A percentile compares a stretch with the other conserved stretches of the same genome.
Conservation (phyloP, 2,888 invertebrate species). For the Andricus quercusramuli region DNA sequence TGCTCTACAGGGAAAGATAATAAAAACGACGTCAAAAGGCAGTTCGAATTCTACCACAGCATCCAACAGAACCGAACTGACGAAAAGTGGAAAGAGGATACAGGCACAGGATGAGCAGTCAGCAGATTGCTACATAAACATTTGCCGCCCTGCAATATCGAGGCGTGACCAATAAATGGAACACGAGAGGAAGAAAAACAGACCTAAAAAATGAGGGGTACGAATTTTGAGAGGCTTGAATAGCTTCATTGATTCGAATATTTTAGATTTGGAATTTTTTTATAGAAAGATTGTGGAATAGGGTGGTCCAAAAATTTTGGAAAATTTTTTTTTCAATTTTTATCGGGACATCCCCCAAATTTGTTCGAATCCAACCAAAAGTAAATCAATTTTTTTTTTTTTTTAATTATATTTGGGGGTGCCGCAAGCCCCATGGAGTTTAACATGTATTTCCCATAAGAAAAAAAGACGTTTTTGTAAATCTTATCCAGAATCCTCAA, state of each 20-base stretch:
- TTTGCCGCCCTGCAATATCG: slow-evolving; percentile 14
- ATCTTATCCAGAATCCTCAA: too few species aligned
- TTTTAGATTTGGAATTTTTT: not conserved
- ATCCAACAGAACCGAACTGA: not conserved
- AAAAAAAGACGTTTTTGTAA: too few species aligned
- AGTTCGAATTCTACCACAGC: slow-evolving; percentile 54
- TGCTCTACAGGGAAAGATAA: slow-evolving; percentile 50
- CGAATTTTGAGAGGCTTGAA: not conserved
- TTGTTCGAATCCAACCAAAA: too few species aligned
- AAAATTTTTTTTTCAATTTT: too few species aligned
- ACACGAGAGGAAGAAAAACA: slow-evolving; percentile 18
- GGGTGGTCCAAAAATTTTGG: too few species aligned
- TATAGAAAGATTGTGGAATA: too few species aligned
- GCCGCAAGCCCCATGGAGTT: too few species aligned
- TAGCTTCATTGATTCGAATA: not conserved
- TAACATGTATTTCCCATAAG: too few species aligned
- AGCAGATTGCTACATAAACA: slow-evolving; percentile 49
- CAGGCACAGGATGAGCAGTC: slow-evolving; percentile 31
- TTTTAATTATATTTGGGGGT: too few species aligned
- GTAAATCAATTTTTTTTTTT: too few species aligned
- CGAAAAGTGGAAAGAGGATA: slow-evolving; percentile 46
- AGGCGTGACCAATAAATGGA: slow-evolving; percentile 11
- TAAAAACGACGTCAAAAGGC: slow-evolving; percentile 53
- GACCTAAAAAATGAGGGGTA: not conserved
- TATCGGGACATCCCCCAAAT: too few species aligned